Evolutionary conservation across 2,797 vertebrate species (phyloP), one percentile per base, ranked within the genome.

Genomic region (Rhinophrynus dorsalis): DNA sequence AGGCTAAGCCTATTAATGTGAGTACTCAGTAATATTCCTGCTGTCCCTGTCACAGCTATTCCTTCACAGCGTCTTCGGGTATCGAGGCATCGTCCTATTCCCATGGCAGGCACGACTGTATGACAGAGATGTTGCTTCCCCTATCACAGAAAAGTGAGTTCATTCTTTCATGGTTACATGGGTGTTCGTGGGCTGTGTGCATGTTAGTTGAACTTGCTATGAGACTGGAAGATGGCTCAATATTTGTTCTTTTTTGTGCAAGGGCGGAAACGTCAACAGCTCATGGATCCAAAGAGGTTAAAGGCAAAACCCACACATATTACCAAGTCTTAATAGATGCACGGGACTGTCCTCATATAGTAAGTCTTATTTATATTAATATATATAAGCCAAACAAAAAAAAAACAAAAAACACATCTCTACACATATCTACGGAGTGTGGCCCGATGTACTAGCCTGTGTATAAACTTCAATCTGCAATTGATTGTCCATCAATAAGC

Each of bases 81-180:
- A 99, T 79, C 87, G 97, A 83, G 97, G 97, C 15, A 96, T 98
- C 0, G 96, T 98, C 51, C 85, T 98, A 76, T 99, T 99, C 76
- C 97, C 96, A 2, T 99, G 97, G 97, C 95, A 98, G 9, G 97
- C 96, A 74, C 91, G 97, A 54, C 89, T 99, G 2, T 99, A 98
- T 2, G 97, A 99, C 82, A 84, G 96, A 69, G 97, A 98, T 77
- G 90, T 98, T 74, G 92, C 94, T 59, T 94, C 95, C 76, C 84
- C 91, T 27, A 78, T 91, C 48, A 77, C 94, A 60, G 96, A 99
- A 77, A 96, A 95, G 96, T 98, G 83, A 86, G 87, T 57, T 10
- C 45, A 42, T 21, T 0, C 32, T 10, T 1, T 11, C 1, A 7
- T 21, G 8, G 0, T 26, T n/a, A n/a, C n/a, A n/a, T n/a, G n/a